Evolutionary conservation across 2,797 vertebrate genomes (phyloP).

Genomic region (Knipowitschia caucasica): DNA sequence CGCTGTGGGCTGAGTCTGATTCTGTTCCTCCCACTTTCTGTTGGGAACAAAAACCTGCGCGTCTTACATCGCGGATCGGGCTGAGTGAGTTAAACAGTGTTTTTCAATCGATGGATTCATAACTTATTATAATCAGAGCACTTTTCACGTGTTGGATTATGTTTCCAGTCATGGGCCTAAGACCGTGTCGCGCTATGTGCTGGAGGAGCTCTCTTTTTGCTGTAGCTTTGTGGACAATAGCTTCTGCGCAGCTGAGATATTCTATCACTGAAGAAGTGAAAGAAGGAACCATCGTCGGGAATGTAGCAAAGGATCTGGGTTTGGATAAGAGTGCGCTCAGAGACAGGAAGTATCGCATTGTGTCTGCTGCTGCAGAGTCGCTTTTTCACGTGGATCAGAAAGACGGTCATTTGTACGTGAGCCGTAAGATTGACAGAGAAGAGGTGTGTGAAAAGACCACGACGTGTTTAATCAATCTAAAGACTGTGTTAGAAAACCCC

Average conservation of each 20-base stretch:
- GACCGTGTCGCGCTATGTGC: neutral
- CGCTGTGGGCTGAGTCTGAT: neutral
- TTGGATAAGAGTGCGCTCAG: slow-evolving; percentile 60
- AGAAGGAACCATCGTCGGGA: slow-evolving; percentile 70
- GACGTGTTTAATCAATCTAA: slow-evolving; percentile 68
- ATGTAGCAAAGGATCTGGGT: slow-evolving; percentile 73
- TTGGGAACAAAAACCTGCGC: neutral
- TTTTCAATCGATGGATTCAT: neutral
- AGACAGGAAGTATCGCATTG: slow-evolving; percentile 67
- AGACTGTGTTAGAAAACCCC: slow-evolving; percentile 74
- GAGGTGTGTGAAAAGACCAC: slow-evolving; percentile 59
- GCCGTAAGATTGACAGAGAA: slow-evolving; percentile 74
- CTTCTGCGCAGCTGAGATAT: slow-evolving; percentile 63
- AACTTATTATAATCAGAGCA: fast-evolving
- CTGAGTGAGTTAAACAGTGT: neutral
- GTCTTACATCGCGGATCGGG: neutral
- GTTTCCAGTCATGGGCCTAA: slow-evolving; percentile 48
- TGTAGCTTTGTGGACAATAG: slow-evolving; percentile 30
- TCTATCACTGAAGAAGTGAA: slow-evolving; percentile 69
- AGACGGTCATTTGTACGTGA: slow-evolving; percentile 74
- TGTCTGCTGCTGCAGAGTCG: slow-evolving; percentile 45
- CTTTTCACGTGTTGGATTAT: neutral
- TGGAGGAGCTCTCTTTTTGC: slow-evolving; percentile 10
- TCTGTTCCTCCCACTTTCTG: neutral
- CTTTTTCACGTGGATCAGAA: slow-evolving; percentile 73